Evolutionary conservation across 2,113 vertebrate genomes (phyloP).

Genomic region (Datnioides undecimradiatus): DNA sequence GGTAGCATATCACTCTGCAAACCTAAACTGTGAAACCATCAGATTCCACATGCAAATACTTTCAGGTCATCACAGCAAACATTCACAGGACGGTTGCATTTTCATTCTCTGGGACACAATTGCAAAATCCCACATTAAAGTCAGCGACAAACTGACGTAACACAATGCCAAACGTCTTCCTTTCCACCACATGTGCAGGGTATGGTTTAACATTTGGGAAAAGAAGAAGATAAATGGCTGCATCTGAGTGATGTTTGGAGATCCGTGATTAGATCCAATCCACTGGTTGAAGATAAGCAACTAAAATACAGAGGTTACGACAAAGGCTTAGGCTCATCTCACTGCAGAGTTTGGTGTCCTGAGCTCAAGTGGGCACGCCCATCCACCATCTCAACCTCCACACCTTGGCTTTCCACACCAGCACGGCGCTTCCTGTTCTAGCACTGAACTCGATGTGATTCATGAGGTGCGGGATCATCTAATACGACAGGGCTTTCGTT

Average conservation of each 20-base stretch:
- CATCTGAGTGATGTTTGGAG: no score
- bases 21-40: background rate
- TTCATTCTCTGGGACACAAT: background rate
- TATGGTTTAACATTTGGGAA: background rate
- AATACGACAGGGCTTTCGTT: no score
- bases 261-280: no score
- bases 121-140: background rate
- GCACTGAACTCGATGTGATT: no score
- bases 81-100: background rate
- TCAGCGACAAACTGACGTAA: background rate
- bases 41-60: background rate
- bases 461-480: no score
- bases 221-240: no score
- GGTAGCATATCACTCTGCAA: background rate
- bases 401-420: no score
- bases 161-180: background rate
- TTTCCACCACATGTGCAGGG: background rate
- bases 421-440: no score
- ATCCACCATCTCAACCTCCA: background rate
- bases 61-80: background rate
- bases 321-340: no score
- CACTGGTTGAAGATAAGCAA: background rate
- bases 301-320: background rate
- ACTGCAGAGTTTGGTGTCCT: no score
- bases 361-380: no score